phyloP scores from a whole-genome alignment of 2,888 invertebrate species.

The Peribatodes rhomboidaria region DNA sequence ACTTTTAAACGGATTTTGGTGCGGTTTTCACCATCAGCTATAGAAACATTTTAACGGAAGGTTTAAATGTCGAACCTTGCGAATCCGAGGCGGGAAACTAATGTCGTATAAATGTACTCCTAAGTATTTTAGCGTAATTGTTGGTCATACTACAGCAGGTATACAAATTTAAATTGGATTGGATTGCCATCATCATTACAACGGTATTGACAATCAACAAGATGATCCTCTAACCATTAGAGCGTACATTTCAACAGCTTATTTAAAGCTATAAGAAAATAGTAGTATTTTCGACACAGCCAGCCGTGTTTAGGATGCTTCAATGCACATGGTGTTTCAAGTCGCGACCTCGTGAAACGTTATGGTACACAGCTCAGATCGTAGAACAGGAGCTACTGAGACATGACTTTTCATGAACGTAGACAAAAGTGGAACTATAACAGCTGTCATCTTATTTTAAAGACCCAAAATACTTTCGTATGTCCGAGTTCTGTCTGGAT shows the following conservation, averaged over 20 bases:
- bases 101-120: too few species aligned
- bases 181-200: constrained; percentile 30
- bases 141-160: not conserved
- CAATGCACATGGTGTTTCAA: constrained; percentile 45
- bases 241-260: constrained; percentile 33
- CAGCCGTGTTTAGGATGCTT: constrained; percentile 40
- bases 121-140: too few species aligned
- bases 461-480: too few species aligned
- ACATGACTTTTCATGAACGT: not conserved
- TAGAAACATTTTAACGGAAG: too few species aligned
- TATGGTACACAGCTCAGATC: constrained; percentile 10
- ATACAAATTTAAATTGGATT: not conserved
- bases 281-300: constrained; percentile 36
- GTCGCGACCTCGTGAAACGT: constrained; percentile 38
- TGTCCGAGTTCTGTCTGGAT: too few species aligned
- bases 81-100: too few species aligned
- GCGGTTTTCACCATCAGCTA: too few species aligned
- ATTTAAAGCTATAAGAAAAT: constrained; percentile 21
- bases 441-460: not conserved
- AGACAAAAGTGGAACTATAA: not conserved
- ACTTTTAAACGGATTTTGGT: too few species aligned
- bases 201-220: constrained; percentile 30
- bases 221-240: constrained; percentile 24
- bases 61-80: too few species aligned
- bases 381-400: not conserved